Evolutionary conservation across 2,113 vertebrate species (phyloP), one percentile per base, ranked within the genome.

Genomic region (Malurus melanocephalus): DNA sequence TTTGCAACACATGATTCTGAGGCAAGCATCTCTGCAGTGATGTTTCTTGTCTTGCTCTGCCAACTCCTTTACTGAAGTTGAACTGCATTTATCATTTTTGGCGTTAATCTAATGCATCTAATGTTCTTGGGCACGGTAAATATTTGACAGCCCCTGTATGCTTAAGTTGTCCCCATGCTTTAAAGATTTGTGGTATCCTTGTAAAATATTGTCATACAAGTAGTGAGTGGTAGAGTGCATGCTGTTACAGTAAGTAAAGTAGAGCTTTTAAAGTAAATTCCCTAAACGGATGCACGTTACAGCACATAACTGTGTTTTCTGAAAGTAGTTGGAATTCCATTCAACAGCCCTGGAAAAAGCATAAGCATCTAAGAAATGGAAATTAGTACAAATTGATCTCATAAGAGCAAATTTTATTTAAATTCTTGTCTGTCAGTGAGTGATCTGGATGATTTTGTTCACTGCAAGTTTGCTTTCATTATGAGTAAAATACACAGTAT

Each of bases 391-490:
- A 93, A 94, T 48, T 78, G 68, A 82, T 88, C 57, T 87, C n/a
- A 3, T 68, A 92, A 93, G 57, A 75, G 60, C 30, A 94, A 80
- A 64, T 90, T 90, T 74, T 74, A 67, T 87, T 92, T 87, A 82
- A 95, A 83, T 68, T 81, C n/a, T 75, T 90, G 27, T 84, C 56
- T 93, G 53, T 65, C 88, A 90, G 32, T 84, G 69, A 90, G 24
- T 28, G 51, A 85, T 93, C 46, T 62, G 71, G 87, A 84, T 87
- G 90, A 74, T 90, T 94, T 93, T 88, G 35, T 82, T 89, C 67
- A 61, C 1, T 0, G 79, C 55, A 93, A 61, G 66, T 80, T 84
- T 80, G 65, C 65, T 81, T 95, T 87, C 61, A 32, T 92, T 89
- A 81, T 79, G 66, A 38, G 27, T 88, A 75, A 90, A 89, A 91